Base-by-base conservation (phyloP, 2,888 invertebrate genomes). In the Coleophora deauratella region DNA sequence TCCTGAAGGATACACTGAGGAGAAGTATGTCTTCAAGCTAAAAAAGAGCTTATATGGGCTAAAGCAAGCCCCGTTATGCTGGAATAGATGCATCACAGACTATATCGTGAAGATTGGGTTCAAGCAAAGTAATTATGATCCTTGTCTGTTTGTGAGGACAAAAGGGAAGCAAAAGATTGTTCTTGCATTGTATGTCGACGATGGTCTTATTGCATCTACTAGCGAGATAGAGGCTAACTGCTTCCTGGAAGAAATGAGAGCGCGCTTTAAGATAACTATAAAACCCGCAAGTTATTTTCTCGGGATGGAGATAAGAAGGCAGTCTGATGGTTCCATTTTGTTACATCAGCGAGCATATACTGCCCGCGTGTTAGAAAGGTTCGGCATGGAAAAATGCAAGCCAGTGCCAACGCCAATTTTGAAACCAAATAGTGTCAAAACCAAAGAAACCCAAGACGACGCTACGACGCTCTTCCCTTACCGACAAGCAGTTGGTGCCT, bases 11-110 rank as follows among this genome's bases (percentile, higher is more conserved):
- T 43, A 33, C 27, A 9, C 33, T 30, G 41, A 45, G 13, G 15
- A 11, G 8, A 37, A 12, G 43, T 46, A 4, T 49, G 44, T n/a
- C n/a, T n/a, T n/a, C 21, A 35, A 39, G 8, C 21, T 48, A 15
- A 43, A 47, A n/a, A 37, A 38, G 41, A 46, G 44, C n/a, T 28
- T 50, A 30, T 50, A 50, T 13, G 45, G 50, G 1, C 27, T 49
- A 3, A 45, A 49, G 31, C 45, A 49, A 35, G 44, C 49, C 8
- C 43, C 42, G 11, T 12, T 27, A 27, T 40, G 42, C 28, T 47
- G 47, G 47, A 44, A 50, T 21, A 27, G 10, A 2, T 33, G 40
- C 13, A 42, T 47, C 9, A 10, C 9, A 2, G 38, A 45, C 2
- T 42, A 33, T 38, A 21, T 50, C 2, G 28, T 31, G 13, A 9